Percentiles rank a stretch among this genome's conserved stretches.
These are phyloP conservation scores for Acanthopleura granulata DNA, from an alignment of 2,888 invertebrate genomes.

Conservation along the genomic window DNA sequence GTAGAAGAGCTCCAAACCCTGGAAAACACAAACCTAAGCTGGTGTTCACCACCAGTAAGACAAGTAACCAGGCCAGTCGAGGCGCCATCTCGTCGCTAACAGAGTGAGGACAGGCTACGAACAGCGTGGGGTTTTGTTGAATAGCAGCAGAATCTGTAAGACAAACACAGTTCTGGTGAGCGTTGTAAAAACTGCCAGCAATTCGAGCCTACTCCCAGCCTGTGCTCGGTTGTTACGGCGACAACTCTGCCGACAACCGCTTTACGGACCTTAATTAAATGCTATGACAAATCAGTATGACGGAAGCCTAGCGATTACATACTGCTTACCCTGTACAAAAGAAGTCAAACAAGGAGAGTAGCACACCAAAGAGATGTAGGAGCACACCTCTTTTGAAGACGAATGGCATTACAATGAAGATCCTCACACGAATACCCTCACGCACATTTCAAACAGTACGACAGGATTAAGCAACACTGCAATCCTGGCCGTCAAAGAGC, in stretches of 20 bases:
- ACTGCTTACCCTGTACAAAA: not conserved
- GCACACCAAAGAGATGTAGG: not conserved
- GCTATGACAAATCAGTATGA: not conserved
- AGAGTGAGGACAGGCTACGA: no score
- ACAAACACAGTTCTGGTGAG: no score
- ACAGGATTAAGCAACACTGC: not conserved
- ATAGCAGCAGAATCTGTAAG: no score
- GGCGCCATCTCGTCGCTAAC: no score
- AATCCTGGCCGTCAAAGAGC: no score
- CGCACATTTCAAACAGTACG: not conserved
- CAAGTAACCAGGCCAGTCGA: no score
- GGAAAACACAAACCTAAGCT: no score
- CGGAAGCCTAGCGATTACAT: constrained; percentile 1
- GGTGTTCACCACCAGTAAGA: no score
- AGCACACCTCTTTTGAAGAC: not conserved
- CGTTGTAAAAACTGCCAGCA: no score
- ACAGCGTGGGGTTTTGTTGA: no score
- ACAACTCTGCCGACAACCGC: not conserved
- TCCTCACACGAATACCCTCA: not conserved
- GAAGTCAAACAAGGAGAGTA: not conserved
- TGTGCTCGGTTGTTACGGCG: not conserved
- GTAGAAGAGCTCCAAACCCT: no score
- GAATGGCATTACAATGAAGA: not conserved
- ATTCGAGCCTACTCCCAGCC: not conserved
- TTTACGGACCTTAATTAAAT: not conserved